Conservation (phyloP, 2,888 invertebrate species). For the Erebia palarica region DNA sequence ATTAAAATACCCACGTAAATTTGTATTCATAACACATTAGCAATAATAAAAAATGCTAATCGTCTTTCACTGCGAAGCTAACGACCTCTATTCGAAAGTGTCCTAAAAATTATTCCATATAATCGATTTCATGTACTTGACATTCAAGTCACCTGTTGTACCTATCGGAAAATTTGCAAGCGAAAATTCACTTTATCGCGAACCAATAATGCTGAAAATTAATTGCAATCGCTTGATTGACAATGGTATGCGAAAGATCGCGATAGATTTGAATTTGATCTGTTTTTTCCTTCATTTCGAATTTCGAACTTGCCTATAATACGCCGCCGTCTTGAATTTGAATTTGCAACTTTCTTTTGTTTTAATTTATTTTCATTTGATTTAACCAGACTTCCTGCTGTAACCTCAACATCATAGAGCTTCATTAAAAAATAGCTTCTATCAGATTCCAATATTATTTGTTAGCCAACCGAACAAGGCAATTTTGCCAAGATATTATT, state of each 20-base stretch:
- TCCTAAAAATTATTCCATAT: constrained; percentile 61
- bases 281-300: constrained; percentile 59
- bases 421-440: too few species aligned
- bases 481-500: too few species aligned
- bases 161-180: constrained; percentile 36
- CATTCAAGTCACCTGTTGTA: constrained; percentile 60
- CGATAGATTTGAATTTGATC: constrained; percentile 49
- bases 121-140: constrained; percentile 79
- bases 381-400: too few species aligned
- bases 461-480: too few species aligned
- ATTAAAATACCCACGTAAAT: constrained; percentile 12
- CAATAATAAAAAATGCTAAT: constrained; percentile 51
- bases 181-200: constrained; percentile 46
- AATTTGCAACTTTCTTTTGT: constrained; percentile 52
- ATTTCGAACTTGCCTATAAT: constrained; percentile 57
- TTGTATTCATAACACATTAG: constrained; percentile 30
- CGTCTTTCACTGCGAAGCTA: constrained; percentile 56
- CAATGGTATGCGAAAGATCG: constrained; percentile 51
- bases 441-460: too few species aligned
- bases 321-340: constrained; percentile 53
- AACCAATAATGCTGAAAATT: constrained; percentile 46
- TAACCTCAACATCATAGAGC: background rate
- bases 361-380: constrained; percentile 28
- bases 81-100: constrained; percentile 67
- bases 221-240: constrained; percentile 10